These are phyloP conservation scores for Oeneis ivallda DNA, from an alignment of 2,888 invertebrate species.

Conservation along the genomic window DNA sequence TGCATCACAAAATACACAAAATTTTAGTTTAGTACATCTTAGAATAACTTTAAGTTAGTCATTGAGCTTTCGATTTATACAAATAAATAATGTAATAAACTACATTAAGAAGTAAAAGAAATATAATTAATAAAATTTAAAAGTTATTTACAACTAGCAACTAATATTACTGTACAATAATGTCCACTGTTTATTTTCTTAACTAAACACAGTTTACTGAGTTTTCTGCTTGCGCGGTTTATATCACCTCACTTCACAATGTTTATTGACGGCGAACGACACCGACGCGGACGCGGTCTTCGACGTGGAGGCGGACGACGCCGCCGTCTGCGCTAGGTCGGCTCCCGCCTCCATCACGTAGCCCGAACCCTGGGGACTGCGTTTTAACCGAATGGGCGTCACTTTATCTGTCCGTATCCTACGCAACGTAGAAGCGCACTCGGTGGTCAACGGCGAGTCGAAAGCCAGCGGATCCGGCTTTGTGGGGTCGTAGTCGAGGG, in stretches of 20 bases:
- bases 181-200: slow-evolving; percentile 24
- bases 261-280: slow-evolving; percentile 86
- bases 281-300: slow-evolving; percentile 39
- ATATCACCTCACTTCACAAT: slow-evolving; percentile 95
- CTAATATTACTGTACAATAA: slow-evolving; percentile 46
- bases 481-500: slow-evolving; percentile 73
- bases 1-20: slow-evolving; percentile 68
- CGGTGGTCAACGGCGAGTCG: slow-evolving; percentile 68
- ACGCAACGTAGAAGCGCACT: slow-evolving; percentile 69
- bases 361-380: slow-evolving; percentile 89
- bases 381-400: slow-evolving; percentile 92
- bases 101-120: slow-evolving; percentile 55
- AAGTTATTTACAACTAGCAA: slow-evolving; percentile 60
- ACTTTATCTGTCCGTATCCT: slow-evolving; percentile 85
- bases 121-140: slow-evolving; percentile 47
- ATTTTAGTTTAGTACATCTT: slow-evolving; percentile 61
- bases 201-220: slow-evolving; percentile 28
- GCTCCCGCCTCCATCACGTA: slow-evolving; percentile 79
- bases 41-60: slow-evolving; percentile 77
- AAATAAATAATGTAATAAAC: slow-evolving; percentile 74
- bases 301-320: slow-evolving; percentile 46
- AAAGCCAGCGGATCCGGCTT: slow-evolving; percentile 73
- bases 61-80: slow-evolving; percentile 81
- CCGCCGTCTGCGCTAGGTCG: slow-evolving; percentile 53
- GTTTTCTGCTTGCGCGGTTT: slow-evolving; percentile 50